Conservation (phyloP, 2,888 invertebrate species). For the Bugulina stolonifera region DNA sequence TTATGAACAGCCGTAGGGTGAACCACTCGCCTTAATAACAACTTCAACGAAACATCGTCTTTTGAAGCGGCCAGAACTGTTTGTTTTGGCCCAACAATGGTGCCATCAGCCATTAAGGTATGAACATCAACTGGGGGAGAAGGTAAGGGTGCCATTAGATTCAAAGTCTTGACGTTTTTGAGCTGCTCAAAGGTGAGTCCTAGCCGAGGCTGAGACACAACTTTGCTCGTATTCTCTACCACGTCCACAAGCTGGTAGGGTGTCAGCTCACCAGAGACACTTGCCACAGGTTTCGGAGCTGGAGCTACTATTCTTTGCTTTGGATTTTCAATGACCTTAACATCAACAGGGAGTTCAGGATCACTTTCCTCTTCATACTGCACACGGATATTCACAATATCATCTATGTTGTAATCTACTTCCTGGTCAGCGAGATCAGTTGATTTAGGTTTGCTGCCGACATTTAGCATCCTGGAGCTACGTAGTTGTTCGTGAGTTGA, state of each 20-base stretch:
- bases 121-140: background rate
- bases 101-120: background rate
- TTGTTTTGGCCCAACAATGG: background rate
- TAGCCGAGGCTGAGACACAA: background rate
- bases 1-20: background rate
- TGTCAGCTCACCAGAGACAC: background rate
- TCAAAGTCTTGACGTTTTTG: constrained; percentile 3
- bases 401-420: background rate
- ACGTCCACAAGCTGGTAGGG: constrained; percentile 4
- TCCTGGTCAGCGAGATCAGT: background rate
- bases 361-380: background rate
- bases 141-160: background rate
- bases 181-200: background rate
- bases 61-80: constrained; percentile 4
- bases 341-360: background rate
- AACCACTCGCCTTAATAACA: background rate
- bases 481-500: background rate
- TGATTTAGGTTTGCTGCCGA: too few relatives aligned
- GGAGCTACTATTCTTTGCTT: background rate
- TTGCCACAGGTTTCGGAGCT: background rate
- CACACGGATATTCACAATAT: background rate
- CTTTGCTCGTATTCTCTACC: background rate
- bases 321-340: background rate
- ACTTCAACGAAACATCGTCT: background rate
- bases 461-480: too few relatives aligned